Evolutionary conservation across 1,140 invertebrate genomes (phyloP).

Genomic region (Rhagoletis zephyria): DNA sequence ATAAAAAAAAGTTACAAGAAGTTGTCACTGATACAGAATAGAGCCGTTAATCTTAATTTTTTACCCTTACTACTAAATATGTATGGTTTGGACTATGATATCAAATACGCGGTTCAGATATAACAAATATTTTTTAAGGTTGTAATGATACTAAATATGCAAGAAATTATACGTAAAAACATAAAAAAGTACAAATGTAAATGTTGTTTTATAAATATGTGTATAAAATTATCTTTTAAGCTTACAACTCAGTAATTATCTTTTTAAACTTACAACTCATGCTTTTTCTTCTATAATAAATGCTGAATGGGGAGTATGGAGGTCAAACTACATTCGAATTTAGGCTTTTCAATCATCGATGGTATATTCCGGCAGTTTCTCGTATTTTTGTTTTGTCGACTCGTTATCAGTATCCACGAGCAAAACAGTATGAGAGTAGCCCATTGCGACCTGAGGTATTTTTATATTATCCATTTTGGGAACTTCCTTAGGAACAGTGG

Average conservation of each 20-base stretch:
- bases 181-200: background rate
- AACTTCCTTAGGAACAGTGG: slow-evolving; percentile 90
- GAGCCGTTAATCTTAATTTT: background rate
- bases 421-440: slow-evolving; percentile 86
- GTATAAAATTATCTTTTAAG: background rate
- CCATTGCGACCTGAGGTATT: slow-evolving; percentile 86
- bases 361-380: slow-evolving; percentile 74
- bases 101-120: background rate
- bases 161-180: background rate
- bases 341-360: slow-evolving; percentile 65
- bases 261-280: background rate
- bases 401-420: slow-evolving; percentile 75
- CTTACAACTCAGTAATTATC: background rate
- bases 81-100: background rate
- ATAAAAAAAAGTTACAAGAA: too few relatives aligned
- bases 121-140: background rate
- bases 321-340: background rate
- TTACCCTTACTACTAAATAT: slow-evolving; percentile 14
- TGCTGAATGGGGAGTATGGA: slow-evolving; percentile 5
- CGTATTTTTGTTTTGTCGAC: slow-evolving; percentile 74
- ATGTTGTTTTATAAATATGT: background rate
- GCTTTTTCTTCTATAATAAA: slow-evolving; percentile 12
- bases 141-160: background rate
- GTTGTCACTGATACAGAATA: too few relatives aligned
- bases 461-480: slow-evolving; percentile 86